Percentiles rank a stretch among this genome's conserved stretches.
Evolutionary conservation across 2,797 vertebrate genomes (phyloP).

Genomic region (Poecilia wingei): DNA sequence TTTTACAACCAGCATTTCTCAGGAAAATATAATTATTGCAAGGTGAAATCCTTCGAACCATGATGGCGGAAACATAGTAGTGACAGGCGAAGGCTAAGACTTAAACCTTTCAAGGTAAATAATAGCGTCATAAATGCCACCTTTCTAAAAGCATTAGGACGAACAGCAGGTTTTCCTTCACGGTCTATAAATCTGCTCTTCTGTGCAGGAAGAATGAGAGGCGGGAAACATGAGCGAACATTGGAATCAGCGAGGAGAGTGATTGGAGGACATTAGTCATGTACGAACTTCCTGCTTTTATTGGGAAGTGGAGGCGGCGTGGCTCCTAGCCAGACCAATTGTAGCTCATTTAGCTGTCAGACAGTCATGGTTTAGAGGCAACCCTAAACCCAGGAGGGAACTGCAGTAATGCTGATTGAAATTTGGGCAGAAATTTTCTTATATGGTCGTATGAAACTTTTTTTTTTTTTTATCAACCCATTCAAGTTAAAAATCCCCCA

Average conservation of each 20-base stretch:
- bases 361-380: constrained; percentile 35
- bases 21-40: neutral
- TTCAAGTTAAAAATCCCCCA: neutral
- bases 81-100: neutral
- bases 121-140: neutral
- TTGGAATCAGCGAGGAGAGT: constrained; percentile 20
- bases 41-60: neutral
- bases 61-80: neutral
- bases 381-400: constrained; percentile 30
- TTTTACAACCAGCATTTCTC: neutral
- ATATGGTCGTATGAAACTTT: constrained; percentile 24
- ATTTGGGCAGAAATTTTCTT: constrained; percentile 22
- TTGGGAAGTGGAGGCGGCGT: constrained; percentile 47
- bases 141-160: neutral
- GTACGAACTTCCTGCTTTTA: constrained; percentile 65
- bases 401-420: constrained; percentile 22
- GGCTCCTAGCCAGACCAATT: constrained; percentile 58
- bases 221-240: constrained; percentile 27
- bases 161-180: neutral
- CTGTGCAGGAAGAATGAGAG: constrained; percentile 5
- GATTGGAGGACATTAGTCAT: constrained; percentile 67
- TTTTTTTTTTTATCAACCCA: constrained; percentile 25
- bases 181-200: neutral
- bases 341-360: constrained; percentile 69
- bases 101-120: neutral